Percentiles rank a stretch among this genome's conserved stretches.
Evolutionary conservation across 2,797 vertebrate species (phyloP).

Genomic region (Acanthis flammea): DNA sequence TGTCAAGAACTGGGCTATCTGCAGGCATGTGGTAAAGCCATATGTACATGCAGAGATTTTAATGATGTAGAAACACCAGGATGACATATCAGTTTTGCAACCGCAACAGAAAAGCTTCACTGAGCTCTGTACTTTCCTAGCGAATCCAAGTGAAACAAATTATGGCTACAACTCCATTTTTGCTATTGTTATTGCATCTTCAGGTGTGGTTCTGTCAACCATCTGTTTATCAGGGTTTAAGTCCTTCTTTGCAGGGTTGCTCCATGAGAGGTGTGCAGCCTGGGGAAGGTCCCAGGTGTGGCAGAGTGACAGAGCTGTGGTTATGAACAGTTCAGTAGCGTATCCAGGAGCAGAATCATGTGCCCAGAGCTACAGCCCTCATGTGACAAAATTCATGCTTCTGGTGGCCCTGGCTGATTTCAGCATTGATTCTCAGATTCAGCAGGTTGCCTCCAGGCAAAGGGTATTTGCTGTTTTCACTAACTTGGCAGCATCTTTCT

Average conservation of each 20-base stretch:
- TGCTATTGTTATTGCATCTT: not conserved
- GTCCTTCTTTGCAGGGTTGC: not conserved
- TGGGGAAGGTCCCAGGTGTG: not conserved
- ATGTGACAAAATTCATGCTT: not conserved
- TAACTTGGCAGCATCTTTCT: not conserved
- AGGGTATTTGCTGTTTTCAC: not conserved
- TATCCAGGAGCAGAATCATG: not conserved
- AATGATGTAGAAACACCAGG: not conserved
- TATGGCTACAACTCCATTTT: not conserved
- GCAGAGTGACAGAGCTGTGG: accelerated
- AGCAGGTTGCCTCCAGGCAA: not conserved
- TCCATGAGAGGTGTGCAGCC: not conserved
- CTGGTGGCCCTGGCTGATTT: not conserved
- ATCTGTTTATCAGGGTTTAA: not conserved
- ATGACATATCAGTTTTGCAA: not conserved
- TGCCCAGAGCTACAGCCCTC: not conserved
- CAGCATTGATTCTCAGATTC: not conserved
- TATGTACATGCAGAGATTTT: slow-evolving; percentile 22
- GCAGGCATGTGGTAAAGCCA: not conserved
- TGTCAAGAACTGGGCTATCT: not conserved
- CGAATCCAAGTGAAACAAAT: not conserved
- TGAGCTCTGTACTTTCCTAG: not conserved
- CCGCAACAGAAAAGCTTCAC: not conserved
- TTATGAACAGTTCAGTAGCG: accelerated
- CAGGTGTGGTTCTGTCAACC: not conserved